phyloP scores from a whole-genome alignment of 2,113 vertebrate species.

The Sarotherodon lohbergeri region DNA sequence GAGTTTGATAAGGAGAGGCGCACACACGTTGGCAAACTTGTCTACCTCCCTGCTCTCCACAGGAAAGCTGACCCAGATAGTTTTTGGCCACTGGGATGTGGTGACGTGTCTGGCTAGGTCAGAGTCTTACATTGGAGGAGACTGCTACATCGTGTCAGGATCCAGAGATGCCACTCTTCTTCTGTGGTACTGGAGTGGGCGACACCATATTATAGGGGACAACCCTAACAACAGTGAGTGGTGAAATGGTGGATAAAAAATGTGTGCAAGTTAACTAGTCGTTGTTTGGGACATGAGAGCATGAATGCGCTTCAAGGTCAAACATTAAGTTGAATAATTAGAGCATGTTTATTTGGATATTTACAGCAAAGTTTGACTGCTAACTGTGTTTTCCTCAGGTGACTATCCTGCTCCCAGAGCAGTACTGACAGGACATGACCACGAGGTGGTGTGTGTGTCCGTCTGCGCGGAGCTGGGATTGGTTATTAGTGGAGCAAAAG shows the following conservation, averaged over 20 bases:
- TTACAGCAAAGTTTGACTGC: not conserved
- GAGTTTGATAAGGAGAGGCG: not conserved
- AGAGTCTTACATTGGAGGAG: conserved; percentile 96
- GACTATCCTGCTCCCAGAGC: conserved; percentile 96
- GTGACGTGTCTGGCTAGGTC: conserved; percentile 96
- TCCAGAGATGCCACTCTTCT: conserved; percentile 94
- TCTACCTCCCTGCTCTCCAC: not conserved
- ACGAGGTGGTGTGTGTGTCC: conserved; percentile 92
- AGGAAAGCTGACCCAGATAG: conserved; percentile 96
- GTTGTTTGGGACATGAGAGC: not conserved
- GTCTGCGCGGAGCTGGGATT: conserved; percentile 95
- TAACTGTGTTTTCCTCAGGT: conserved; percentile 67
- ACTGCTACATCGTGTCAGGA: conserved; percentile 98
- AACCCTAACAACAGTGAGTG: conserved; percentile 98
- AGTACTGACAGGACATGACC: conserved; percentile 94
- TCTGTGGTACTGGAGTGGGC: conserved; percentile 98
- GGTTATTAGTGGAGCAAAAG: conserved; percentile 99
- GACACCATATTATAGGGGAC: conserved; percentile 98
- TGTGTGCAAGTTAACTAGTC: not conserved
- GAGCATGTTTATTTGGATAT: not conserved
- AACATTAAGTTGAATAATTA: not conserved
- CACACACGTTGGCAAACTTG: not conserved
- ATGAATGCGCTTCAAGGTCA: not conserved
- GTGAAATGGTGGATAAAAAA: not conserved
- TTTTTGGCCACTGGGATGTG: conserved; percentile 99